These are phyloP conservation scores for Dioctria rufipes DNA, from an alignment of 2,888 invertebrate species.

Conservation along the genomic window DNA sequence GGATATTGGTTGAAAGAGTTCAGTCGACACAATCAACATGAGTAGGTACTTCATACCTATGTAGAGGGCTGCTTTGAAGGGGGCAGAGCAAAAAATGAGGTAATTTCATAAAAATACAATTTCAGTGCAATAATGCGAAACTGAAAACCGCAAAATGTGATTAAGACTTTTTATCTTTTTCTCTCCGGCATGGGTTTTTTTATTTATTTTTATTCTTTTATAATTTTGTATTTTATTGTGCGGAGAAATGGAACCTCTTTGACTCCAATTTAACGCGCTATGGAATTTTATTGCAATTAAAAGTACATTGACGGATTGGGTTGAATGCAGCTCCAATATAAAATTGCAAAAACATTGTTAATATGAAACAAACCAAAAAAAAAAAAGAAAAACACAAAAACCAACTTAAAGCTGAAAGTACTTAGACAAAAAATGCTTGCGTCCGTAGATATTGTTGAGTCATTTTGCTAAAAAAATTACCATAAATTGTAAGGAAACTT, in stretches of 20 bases:
- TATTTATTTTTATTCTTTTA: background rate
- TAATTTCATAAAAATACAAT: slow-evolving; percentile 53
- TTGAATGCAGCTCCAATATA: no score
- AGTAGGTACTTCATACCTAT: slow-evolving; percentile 26
- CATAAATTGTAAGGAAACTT: no score
- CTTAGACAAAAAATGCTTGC: no score
- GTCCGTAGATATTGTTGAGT: no score
- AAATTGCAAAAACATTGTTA: no score
- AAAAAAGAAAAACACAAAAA: no score
- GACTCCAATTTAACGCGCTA: slow-evolving; percentile 39
- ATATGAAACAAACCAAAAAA: no score
- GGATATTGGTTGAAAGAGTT: background rate
- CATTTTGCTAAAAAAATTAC: no score
- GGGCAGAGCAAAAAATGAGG: slow-evolving; percentile 24
- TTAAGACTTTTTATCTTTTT: slow-evolving; percentile 46
- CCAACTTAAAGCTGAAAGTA: no score
- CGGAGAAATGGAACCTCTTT: slow-evolving; percentile 14
- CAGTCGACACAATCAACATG: background rate
- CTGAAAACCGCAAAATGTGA: slow-evolving; percentile 59
- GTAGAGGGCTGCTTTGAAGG: slow-evolving; percentile 16
- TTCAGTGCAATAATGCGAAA: slow-evolving; percentile 52
- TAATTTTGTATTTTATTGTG: slow-evolving; percentile 25
- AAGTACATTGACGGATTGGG: background rate
- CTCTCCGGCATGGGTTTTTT: background rate
- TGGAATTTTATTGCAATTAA: slow-evolving; percentile 29